These are phyloP conservation scores for Acrobasis repandana DNA, from an alignment of 2,888 invertebrate genomes.

Conservation along the genomic window DNA sequence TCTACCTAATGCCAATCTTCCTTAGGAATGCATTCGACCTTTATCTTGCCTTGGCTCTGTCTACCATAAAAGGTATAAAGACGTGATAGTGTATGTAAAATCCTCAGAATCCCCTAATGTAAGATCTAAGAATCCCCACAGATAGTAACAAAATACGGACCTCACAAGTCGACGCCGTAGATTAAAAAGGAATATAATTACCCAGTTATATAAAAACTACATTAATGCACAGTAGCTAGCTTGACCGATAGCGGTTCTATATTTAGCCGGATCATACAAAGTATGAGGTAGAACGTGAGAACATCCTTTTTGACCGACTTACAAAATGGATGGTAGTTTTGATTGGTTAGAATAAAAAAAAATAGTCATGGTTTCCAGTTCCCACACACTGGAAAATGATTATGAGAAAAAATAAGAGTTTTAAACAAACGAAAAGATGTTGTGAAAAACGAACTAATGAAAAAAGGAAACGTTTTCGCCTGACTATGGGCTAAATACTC, in stretches of 20 bases:
- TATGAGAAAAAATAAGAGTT: too few relatives aligned
- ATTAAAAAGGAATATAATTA: constrained; percentile 76
- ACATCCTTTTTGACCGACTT: neutral
- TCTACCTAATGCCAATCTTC: too few relatives aligned
- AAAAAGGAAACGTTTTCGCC: too few relatives aligned
- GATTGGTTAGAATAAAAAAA: neutral
- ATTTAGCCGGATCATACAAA: constrained; percentile 22
- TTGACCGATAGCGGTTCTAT: constrained; percentile 22
- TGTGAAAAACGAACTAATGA: too few relatives aligned
- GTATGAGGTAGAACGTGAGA: constrained; percentile 4
- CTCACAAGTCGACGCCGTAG: constrained; percentile 65
- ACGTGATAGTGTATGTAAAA: too few relatives aligned
- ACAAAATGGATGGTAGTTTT: neutral
- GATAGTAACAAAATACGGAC: constrained; percentile 35
- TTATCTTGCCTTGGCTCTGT: too few relatives aligned
- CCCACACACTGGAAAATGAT: too few relatives aligned
- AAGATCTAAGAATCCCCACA: neutral
- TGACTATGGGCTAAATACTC: too few relatives aligned
- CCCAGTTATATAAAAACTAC: constrained; percentile 57
- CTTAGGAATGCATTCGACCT: too few relatives aligned
- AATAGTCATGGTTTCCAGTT: neutral
- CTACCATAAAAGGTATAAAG: too few relatives aligned
- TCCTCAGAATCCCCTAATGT: too few relatives aligned
- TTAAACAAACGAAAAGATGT: too few relatives aligned
- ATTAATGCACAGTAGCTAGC: constrained; percentile 42